A percentile compares a stretch with the other conserved stretches of the same genome.
phyloP scores from a whole-genome alignment of 2,113 vertebrate species.

The Boleophthalmus pectinirostris region DNA sequence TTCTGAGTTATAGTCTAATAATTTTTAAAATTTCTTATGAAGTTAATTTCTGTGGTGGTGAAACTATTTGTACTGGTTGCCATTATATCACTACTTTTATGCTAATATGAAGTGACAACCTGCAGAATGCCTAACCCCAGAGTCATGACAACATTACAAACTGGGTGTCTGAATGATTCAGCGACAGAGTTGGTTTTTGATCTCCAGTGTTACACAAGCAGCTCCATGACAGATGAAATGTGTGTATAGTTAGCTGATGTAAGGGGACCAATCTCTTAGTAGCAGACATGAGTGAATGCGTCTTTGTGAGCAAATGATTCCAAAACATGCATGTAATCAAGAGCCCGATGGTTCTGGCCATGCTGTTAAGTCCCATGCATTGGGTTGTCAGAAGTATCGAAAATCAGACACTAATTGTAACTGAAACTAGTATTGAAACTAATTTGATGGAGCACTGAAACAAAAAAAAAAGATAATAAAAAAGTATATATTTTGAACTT shows the following conservation, averaged over 20 bases:
- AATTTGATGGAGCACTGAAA: too few relatives aligned
- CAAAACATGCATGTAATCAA: slow-evolving; percentile 71
- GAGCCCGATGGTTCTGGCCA: slow-evolving; percentile 49
- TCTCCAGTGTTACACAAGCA: slow-evolving; percentile 46
- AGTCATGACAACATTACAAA: slow-evolving; percentile 47
- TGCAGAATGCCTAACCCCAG: slow-evolving; percentile 39
- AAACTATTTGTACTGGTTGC: slow-evolving; percentile 28
- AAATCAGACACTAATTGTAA: neutral
- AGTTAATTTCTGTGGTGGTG: slow-evolving; percentile 22
- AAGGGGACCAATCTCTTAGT: slow-evolving; percentile 60
- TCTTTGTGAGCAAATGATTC: slow-evolving; percentile 61
- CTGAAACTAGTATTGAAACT: too few relatives aligned
- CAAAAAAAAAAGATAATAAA: too few relatives aligned
- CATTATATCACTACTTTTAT: slow-evolving; percentile 17
- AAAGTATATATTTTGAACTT: too few relatives aligned
- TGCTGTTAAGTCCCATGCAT: slow-evolving; percentile 49
- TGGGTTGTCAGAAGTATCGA: neutral
- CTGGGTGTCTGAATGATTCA: slow-evolving; percentile 37
- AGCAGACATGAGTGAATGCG: slow-evolving; percentile 55
- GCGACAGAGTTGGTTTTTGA: slow-evolving; percentile 53
- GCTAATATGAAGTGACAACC: slow-evolving; percentile 50
- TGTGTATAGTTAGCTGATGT: slow-evolving; percentile 61
- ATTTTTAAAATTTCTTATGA: neutral
- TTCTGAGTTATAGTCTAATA: slow-evolving; percentile 36
- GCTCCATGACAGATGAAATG: slow-evolving; percentile 55